Conservation (phyloP, 2,797 vertebrate genomes). For the Megalops cyprinoides region DNA sequence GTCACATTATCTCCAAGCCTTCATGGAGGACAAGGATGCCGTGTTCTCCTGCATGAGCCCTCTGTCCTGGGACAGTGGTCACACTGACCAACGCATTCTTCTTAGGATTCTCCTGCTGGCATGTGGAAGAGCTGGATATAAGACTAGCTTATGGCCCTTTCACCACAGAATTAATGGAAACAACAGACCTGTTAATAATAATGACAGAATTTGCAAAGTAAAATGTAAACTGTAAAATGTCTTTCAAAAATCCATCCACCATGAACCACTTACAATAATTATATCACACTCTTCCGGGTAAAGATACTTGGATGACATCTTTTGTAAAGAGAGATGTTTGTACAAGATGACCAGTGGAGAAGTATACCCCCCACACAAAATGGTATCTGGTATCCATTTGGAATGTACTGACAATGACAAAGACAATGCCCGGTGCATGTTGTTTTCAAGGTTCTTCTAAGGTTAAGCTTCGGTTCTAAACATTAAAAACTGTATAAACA, state of each 20-base stretch:
- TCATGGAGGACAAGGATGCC: not conserved
- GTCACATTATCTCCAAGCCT: not conserved
- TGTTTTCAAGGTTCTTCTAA: not conserved
- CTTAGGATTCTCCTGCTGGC: conserved; percentile 12
- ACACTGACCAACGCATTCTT: not conserved
- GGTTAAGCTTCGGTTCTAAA: too few species aligned
- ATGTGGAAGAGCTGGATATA: not conserved
- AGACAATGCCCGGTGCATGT: not conserved
- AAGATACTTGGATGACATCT: not conserved
- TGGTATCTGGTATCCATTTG: not conserved
- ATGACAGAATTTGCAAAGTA: not conserved
- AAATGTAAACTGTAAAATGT: not conserved
- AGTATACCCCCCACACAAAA: not conserved
- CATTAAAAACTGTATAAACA: too few species aligned
- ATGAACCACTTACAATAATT: not conserved
- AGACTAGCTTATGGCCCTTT: not conserved
- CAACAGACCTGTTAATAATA: not conserved
- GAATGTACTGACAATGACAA: not conserved
- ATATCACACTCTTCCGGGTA: not conserved
- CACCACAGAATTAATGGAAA: not conserved
- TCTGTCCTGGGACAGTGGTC: not conserved
- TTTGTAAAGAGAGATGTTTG: not conserved
- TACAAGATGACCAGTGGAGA: not conserved
- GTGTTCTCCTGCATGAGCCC: not conserved
- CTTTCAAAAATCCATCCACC: not conserved